phyloP scores from a whole-genome alignment of 2,113 vertebrate species.

The Polyodon spathula region DNA sequence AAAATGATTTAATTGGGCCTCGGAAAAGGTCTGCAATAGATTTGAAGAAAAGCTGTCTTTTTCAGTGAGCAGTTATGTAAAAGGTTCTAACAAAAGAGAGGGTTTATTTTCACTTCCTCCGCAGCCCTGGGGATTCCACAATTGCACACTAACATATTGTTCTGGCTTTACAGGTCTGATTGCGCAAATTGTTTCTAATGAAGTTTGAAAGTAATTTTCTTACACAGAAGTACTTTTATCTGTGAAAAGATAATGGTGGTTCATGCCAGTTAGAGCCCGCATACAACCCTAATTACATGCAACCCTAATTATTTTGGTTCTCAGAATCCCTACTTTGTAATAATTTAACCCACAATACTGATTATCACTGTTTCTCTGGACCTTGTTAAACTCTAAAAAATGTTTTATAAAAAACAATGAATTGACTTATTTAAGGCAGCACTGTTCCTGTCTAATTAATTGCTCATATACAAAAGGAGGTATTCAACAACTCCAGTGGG shows the following conservation, averaged over 20 bases:
- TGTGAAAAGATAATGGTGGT: not conserved
- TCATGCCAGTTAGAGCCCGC: not conserved
- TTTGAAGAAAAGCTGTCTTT: no score
- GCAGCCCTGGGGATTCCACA: not conserved
- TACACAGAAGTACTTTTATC: not conserved
- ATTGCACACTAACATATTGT: not conserved
- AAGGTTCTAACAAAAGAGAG: not conserved
- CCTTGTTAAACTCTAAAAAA: slow-evolving; percentile 1
- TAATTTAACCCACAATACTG: not conserved
- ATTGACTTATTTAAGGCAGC: not conserved
- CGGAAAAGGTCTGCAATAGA: no score
- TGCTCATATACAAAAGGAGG: not conserved
- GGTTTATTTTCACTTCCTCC: not conserved
- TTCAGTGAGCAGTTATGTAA: no score
- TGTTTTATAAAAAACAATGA: not conserved
- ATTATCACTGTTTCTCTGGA: not conserved
- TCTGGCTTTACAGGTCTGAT: slow-evolving; percentile 4
- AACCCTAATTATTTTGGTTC: not conserved
- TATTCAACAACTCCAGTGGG: not conserved
- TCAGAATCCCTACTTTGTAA: not conserved
- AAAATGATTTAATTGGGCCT: no score
- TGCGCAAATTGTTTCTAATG: slow-evolving; percentile 3
- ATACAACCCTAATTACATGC: not conserved
- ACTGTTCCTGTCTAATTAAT: not conserved
- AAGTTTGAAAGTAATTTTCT: slow-evolving; percentile 5